Percentiles rank a stretch among this genome's conserved stretches.
These are phyloP conservation scores for Chrysotoxum bicinctum DNA, from an alignment of 2,888 invertebrate species.

Conservation along the genomic window DNA sequence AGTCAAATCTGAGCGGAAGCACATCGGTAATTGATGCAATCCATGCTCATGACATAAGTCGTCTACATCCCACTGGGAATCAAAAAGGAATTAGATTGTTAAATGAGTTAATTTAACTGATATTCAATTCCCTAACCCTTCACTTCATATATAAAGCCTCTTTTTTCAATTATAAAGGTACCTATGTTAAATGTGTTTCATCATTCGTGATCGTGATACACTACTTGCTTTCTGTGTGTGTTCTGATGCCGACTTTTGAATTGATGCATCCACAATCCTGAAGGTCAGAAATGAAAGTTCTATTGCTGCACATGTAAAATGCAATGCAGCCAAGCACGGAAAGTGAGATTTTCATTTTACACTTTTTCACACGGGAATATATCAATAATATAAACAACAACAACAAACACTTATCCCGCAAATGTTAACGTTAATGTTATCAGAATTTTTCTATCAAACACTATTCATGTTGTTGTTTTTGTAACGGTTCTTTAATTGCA, in stretches of 20 bases:
- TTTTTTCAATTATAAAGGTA: not conserved
- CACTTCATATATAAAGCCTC: not conserved
- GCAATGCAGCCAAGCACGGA: constrained; percentile 59
- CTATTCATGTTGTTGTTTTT: constrained; percentile 11
- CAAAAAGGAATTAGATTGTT: constrained; percentile 20
- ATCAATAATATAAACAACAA: not conserved
- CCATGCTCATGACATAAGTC: constrained; percentile 14
- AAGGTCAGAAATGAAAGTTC: constrained; percentile 66
- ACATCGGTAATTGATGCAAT: constrained; percentile 22
- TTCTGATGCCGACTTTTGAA: not conserved
- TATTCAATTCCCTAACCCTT: not conserved
- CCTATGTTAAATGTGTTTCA: constrained; percentile 18
- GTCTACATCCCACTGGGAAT: constrained; percentile 19
- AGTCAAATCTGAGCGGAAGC: constrained; percentile 30
- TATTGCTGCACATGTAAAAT: constrained; percentile 35
- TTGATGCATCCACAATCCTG: constrained; percentile 10
- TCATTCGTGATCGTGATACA: constrained; percentile 7
- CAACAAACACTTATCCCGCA: not conserved
- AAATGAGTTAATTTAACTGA: constrained; percentile 12
- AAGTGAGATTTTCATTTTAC: constrained; percentile 63
- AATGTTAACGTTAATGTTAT: constrained; percentile 42
- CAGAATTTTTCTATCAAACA: constrained; percentile 51
- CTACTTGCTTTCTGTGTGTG: not conserved
- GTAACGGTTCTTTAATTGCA: constrained; percentile 50
- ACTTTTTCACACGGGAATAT: constrained; percentile 55